phyloP scores from a whole-genome alignment of 2,797 vertebrate species.

The Hydrophis major region DNA sequence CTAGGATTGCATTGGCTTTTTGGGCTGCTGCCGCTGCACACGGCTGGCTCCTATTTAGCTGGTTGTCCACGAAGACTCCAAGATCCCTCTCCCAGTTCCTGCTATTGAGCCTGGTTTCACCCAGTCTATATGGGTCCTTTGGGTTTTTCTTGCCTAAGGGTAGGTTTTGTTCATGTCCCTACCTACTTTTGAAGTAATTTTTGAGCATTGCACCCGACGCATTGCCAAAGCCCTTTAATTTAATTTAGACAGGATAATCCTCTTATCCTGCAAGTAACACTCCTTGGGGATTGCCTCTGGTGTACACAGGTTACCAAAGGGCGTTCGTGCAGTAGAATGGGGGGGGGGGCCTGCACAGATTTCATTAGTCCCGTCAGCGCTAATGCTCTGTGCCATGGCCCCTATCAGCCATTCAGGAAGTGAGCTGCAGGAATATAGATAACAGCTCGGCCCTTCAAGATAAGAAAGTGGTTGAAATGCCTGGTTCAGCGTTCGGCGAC shows the following conservation, averaged over 20 bases:
- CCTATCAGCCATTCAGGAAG: conserved; percentile 79
- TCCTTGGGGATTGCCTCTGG: not conserved
- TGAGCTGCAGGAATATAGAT: conserved; percentile 62
- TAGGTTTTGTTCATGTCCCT: not conserved
- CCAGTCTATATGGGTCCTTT: no score
- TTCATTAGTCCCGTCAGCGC: conserved; percentile 26
- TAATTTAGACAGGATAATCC: not conserved
- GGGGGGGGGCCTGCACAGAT: not conserved
- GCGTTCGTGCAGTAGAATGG: not conserved
- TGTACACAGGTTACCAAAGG: not conserved
- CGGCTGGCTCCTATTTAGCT: no score
- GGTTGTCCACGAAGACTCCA: no score
- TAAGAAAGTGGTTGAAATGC: conserved; percentile 69
- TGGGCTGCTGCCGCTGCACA: no score
- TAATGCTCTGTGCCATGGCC: conserved; percentile 9
- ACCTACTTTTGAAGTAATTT: not conserved
- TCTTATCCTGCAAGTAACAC: not conserved
- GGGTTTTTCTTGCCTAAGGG: no score
- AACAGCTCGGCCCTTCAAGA: conserved; percentile 55
- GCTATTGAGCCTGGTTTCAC: no score
- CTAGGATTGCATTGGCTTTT: no score
- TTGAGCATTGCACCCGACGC: not conserved
- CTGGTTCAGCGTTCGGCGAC: conserved; percentile 40
- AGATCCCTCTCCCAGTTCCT: no score
- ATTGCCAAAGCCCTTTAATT: not conserved